These are phyloP conservation scores for Patiria pectinifera DNA, from an alignment of 53 echinoderm and acorn worm species.

Conservation along the genomic window DNA sequence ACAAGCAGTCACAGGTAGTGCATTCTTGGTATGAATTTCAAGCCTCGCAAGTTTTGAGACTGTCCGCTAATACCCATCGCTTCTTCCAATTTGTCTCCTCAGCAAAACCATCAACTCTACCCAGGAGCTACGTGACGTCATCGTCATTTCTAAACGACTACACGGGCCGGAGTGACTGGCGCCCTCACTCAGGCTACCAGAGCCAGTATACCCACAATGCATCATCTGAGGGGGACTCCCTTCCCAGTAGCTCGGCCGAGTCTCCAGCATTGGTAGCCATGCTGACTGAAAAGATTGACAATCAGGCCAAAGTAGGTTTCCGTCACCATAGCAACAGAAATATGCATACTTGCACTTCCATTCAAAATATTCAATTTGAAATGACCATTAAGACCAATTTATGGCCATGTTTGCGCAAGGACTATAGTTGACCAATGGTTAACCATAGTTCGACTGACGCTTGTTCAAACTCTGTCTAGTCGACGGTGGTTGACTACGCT, in stretches of 20 bases:
- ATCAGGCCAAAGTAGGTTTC: constrained; percentile 82
- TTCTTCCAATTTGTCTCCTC: neutral
- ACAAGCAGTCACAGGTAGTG: neutral
- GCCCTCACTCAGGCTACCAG: constrained; percentile 27
- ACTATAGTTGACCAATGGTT: too few species aligned
- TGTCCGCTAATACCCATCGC: neutral
- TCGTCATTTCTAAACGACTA: constrained; percentile 27
- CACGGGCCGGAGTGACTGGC: constrained; percentile 30
- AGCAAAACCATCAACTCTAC: constrained; percentile 27
- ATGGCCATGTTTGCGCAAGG: too few species aligned
- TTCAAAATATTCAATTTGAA: neutral
- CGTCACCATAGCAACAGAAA: too few species aligned
- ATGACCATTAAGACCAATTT: too few species aligned
- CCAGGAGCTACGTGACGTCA: constrained; percentile 24
- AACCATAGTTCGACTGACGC: too few species aligned
- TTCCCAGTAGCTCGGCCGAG: constrained; percentile 31
- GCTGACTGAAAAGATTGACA: constrained; percentile 86
- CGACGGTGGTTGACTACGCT: too few species aligned
- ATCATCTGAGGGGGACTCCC: constrained; percentile 40
- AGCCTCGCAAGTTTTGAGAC: too few species aligned
- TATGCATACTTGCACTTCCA: neutral
- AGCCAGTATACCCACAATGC: neutral
- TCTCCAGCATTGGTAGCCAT: constrained; percentile 77
- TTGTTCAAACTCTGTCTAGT: too few species aligned
- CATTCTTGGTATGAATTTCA: too few species aligned